Percentiles rank a stretch among this genome's conserved stretches.
Evolutionary conservation across 2,888 invertebrate species (phyloP).

Genomic region (Hydrotaea diabolus): DNA sequence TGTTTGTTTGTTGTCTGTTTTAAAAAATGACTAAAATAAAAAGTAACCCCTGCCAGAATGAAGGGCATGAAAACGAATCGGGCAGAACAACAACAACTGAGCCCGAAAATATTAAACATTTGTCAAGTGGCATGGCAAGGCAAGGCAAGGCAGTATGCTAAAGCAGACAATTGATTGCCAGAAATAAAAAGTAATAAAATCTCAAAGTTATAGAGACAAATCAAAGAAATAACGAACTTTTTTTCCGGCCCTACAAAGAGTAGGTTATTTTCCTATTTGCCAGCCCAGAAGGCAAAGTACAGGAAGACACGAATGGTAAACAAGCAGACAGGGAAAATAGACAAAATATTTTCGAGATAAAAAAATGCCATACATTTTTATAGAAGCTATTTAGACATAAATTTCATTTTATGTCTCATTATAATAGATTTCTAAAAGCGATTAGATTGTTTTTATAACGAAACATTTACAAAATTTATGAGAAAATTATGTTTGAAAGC

Average conservation of each 20-base stretch:
- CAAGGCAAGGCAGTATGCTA: conserved; percentile 28
- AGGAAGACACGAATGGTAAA: not conserved
- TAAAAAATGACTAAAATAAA: conserved; percentile 27
- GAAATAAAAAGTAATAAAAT: conserved; percentile 57
- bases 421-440: conserved; percentile 30
- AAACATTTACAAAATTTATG: conserved; percentile 27
- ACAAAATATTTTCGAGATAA: not conserved
- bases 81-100: conserved; percentile 17
- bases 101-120: conserved; percentile 25
- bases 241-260: too few species aligned
- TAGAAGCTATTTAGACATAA: conserved; percentile 19
- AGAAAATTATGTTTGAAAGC: conserved; percentile 4
- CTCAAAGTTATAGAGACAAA: conserved; percentile 45
- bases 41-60: not conserved
- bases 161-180: conserved; percentile 66
- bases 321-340: not conserved
- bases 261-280: not conserved
- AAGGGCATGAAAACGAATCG: too few species aligned
- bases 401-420: conserved; percentile 35
- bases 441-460: conserved; percentile 22
- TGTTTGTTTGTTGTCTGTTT: not conserved
- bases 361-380: conserved; percentile 10
- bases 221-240: conserved; percentile 34
- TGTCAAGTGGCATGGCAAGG: conserved; percentile 32
- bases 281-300: not conserved